Evolutionary conservation across 2,797 vertebrate genomes (phyloP).

Genomic region (Acanthurus tractus): DNA sequence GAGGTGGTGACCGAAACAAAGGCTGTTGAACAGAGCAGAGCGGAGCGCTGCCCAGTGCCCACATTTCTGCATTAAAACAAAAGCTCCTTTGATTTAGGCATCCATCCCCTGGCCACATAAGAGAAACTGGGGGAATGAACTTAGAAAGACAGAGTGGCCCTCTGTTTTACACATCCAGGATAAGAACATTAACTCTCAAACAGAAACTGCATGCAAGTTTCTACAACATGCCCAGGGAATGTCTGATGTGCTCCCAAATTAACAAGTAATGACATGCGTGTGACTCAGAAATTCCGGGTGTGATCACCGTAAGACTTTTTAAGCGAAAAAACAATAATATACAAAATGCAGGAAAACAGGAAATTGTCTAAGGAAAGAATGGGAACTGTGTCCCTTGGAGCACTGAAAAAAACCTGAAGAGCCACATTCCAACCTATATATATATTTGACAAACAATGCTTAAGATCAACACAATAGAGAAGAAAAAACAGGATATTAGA

Average conservation of each 20-base stretch:
- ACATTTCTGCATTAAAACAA: slow-evolving; percentile 81
- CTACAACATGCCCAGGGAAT: slow-evolving; percentile 33
- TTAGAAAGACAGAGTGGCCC: slow-evolving; percentile 49
- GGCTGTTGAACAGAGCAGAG: slow-evolving; percentile 51
- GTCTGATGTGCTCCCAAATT: slow-evolving; percentile 2
- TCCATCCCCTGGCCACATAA: slow-evolving; percentile 52
- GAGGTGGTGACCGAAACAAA: slow-evolving; percentile 71
- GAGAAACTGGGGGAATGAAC: slow-evolving; percentile 55
- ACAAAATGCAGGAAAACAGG: slow-evolving; percentile 19
- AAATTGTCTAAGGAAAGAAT: slow-evolving; percentile 12
- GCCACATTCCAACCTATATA: slow-evolving; percentile 11
- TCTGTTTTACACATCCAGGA: slow-evolving; percentile 56
- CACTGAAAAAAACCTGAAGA: slow-evolving; percentile 19
- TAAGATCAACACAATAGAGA: slow-evolving; percentile 7
- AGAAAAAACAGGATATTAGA: not conserved
- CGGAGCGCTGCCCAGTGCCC: slow-evolving; percentile 59
- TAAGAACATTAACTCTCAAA: slow-evolving; percentile 33
- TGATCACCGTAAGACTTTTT: slow-evolving; percentile 10
- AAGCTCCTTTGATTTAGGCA: slow-evolving; percentile 79
- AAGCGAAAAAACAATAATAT: not conserved
- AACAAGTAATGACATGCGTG: slow-evolving; percentile 14
- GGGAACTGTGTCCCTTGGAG: slow-evolving; percentile 4
- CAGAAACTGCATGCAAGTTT: slow-evolving; percentile 20
- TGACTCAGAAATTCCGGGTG: slow-evolving; percentile 24
- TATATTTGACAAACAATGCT: slow-evolving; percentile 2